These are phyloP conservation scores for Dolichopus griseipennis DNA, from an alignment of 2,888 invertebrate species.

Conservation along the genomic window DNA sequence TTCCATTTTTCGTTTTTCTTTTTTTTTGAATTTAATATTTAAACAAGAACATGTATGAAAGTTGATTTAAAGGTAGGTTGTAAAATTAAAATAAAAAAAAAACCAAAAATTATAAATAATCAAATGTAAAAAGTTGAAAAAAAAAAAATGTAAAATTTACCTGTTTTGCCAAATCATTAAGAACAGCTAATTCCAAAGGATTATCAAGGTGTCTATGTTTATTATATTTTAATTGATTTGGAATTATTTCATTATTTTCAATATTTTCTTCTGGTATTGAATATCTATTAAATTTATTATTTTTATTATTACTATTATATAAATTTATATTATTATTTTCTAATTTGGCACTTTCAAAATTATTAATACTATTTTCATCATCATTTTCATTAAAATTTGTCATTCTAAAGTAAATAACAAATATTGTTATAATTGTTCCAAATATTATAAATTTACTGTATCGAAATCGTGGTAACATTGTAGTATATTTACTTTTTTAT, in stretches of 20 bases:
- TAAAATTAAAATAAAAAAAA: no score
- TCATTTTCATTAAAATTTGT: constrained; percentile 20
- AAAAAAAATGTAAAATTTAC: not conserved
- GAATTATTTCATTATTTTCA: not conserved
- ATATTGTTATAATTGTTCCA: constrained; percentile 34
- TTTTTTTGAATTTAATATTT: no score
- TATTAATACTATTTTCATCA: not conserved
- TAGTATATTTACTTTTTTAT: not conserved
- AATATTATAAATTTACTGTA: constrained; percentile 40
- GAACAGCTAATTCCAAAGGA: constrained; percentile 6
- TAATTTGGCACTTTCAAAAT: not conserved
- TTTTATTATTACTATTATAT: not conserved
- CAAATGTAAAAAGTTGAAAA: not conserved
- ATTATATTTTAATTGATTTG: not conserved
- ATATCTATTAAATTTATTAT: not conserved
- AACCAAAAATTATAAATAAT: no score
- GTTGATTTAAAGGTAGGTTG: no score
- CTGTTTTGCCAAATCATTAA: not conserved
- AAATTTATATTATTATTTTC: not conserved
- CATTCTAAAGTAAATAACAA: constrained; percentile 38
- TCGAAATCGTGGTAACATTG: constrained; percentile 39
- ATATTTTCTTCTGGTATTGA: not conserved
- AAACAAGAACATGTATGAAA: no score
- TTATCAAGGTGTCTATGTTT: not conserved
- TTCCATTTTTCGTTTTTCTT: no score